A percentile compares a stretch with the other conserved stretches of the same genome.
Conservation (phyloP, 2,113 vertebrate genomes). For the Semnornis frantzii region DNA sequence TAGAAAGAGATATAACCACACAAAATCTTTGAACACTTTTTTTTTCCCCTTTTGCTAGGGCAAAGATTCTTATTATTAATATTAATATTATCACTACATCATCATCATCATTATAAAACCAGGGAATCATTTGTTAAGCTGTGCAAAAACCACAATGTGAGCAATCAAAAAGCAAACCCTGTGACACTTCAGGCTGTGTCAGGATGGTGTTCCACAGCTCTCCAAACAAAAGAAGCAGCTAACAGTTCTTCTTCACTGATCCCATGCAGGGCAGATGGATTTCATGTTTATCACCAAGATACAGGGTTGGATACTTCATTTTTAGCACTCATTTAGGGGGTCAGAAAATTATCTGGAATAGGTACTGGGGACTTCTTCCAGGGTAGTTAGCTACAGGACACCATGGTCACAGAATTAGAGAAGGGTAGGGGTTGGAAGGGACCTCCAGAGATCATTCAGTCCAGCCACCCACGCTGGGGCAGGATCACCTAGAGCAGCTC, state of each 20-base stretch:
- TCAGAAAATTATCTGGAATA: not conserved
- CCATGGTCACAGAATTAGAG: not conserved
- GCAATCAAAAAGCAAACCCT: not conserved
- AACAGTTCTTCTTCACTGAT: not conserved
- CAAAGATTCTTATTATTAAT: not conserved
- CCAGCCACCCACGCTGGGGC: no score
- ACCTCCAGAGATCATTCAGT: no score
- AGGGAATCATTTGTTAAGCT: not conserved
- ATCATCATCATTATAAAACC: not conserved
- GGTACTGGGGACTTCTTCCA: not conserved
- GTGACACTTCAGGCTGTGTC: not conserved
- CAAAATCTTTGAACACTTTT: not conserved
- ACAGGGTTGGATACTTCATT: not conserved
- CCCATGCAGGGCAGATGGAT: not conserved
- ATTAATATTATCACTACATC: no score
- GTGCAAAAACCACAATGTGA: not conserved
- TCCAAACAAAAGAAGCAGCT: not conserved
- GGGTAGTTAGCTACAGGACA: not conserved
- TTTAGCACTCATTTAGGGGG: not conserved
- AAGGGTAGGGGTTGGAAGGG: no score
- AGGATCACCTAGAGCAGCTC: no score
- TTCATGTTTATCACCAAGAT: not conserved
- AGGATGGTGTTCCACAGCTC: not conserved
- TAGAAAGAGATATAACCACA: not conserved
- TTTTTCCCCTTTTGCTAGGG: not conserved